Conservation (phyloP, 2,797 vertebrate genomes). For the Eurystomus glaucurus region DNA sequence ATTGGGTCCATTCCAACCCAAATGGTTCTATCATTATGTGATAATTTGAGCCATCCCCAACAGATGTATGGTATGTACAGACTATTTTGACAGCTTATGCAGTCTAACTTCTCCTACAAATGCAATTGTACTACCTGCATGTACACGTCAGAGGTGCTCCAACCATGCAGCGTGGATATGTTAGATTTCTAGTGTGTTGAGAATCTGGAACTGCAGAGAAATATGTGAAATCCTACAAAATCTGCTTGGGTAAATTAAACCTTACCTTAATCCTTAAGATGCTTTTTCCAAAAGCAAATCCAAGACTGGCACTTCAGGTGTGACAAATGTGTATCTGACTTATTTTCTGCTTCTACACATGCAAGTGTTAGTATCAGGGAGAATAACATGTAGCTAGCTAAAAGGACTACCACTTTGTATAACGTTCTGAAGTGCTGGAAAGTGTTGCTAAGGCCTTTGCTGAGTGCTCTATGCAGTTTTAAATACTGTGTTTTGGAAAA, state of each 20-base stretch:
- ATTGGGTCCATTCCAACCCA: neutral
- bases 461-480: neutral
- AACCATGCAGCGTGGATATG: neutral
- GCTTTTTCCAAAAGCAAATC: neutral
- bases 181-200: neutral
- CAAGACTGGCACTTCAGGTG: neutral
- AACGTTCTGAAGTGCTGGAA: neutral
- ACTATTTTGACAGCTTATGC: neutral
- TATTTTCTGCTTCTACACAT: neutral
- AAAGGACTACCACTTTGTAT: neutral
- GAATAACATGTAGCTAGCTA: neutral
- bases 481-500: neutral
- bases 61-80: neutral
- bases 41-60: neutral
- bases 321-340: neutral
- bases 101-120: neutral
- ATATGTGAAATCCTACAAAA: neutral
- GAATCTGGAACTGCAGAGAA: neutral
- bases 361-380: neutral
- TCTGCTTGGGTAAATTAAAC: neutral
- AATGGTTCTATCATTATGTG: neutral
- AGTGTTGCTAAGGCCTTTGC: neutral
- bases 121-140: neutral
- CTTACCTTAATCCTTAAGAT: neutral
- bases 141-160: neutral